Conservation (phyloP, 2,113 vertebrate species). For the Tinamus guttatus region DNA sequence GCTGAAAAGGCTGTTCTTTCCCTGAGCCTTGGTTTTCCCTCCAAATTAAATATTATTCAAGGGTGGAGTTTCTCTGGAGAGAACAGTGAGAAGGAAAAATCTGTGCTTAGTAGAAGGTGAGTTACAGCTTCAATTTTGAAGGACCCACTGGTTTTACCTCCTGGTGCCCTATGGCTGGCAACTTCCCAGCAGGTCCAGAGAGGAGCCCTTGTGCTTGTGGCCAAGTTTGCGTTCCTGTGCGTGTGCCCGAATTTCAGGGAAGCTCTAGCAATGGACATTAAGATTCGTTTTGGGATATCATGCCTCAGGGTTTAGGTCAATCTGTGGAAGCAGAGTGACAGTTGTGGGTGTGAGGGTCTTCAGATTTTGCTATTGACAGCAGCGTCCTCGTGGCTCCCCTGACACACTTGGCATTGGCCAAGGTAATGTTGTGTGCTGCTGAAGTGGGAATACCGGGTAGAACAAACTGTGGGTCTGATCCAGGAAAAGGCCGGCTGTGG, state of each 20-base stretch:
- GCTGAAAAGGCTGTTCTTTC: not conserved
- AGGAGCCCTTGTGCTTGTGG: not conserved
- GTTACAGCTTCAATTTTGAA: not conserved
- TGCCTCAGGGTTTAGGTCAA: not conserved
- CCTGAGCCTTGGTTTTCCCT: not conserved
- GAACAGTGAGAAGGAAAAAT: not conserved
- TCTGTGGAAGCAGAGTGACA: not conserved
- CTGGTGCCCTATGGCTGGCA: not conserved
- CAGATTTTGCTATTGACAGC: not conserved
- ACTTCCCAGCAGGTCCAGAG: not conserved
- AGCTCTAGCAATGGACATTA: not conserved
- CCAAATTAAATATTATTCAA: fast-evolving
- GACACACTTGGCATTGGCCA: not conserved
- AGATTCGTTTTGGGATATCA: not conserved
- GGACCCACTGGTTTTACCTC: not conserved
- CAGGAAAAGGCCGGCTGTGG: fast-evolving
- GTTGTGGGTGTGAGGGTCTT: fast-evolving
- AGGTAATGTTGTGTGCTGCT: fast-evolving
- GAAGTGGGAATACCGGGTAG: not conserved
- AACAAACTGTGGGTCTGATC: not conserved
- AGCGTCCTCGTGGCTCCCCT: not conserved
- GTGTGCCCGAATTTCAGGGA: not conserved
- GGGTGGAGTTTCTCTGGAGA: not conserved
- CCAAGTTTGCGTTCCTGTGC: not conserved
- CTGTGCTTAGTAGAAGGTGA: not conserved